Conservation (phyloP, 2,113 vertebrate genomes). For the Ovis canadensis region DNA sequence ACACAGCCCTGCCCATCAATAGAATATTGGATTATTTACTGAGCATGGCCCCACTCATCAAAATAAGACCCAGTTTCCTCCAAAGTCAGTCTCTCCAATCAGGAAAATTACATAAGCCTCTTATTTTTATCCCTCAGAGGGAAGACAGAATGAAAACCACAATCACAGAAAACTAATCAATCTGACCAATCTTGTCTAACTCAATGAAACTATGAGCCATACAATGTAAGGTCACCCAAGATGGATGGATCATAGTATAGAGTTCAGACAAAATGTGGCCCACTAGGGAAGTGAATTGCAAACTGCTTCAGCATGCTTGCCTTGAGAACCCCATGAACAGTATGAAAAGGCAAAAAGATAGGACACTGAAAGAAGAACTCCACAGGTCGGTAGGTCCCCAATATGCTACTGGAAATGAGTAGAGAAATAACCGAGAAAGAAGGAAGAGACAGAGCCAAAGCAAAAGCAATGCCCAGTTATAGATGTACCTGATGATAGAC, state of each 20-base stretch:
- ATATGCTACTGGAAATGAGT: neutral
- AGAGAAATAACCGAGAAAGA: neutral
- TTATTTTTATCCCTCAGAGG: neutral
- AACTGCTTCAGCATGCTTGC: neutral
- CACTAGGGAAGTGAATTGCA: neutral
- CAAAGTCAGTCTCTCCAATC: neutral
- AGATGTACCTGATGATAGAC: neutral
- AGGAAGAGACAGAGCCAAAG: neutral
- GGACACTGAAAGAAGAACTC: neutral
- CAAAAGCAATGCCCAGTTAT: neutral
- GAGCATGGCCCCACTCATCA: neutral
- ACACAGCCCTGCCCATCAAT: neutral
- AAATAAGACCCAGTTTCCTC: neutral
- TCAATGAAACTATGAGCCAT: neutral
- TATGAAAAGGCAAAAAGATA: neutral
- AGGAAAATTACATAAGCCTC: neutral
- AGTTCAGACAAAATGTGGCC: neutral
- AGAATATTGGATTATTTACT: neutral
- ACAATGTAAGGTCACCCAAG: neutral
- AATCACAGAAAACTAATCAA: neutral
- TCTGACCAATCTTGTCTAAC: neutral
- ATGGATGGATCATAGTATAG: neutral
- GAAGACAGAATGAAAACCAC: neutral
- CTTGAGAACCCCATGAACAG: neutral
- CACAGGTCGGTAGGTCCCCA: rapidly evolving